Conservation (phyloP, 1,140 invertebrate genomes). For the Spodoptera litura region DNA sequence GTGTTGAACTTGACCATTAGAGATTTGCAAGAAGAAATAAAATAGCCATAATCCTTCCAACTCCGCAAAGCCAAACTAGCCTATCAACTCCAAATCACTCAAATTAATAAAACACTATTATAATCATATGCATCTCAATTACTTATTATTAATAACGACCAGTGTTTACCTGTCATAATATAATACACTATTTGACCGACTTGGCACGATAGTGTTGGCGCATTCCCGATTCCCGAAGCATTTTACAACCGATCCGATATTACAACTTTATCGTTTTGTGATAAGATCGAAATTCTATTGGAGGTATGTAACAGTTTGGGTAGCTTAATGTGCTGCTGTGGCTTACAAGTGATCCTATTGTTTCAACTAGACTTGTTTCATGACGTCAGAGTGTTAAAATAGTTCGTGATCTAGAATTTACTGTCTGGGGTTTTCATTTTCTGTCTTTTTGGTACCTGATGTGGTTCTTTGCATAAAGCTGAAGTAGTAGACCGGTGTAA, state of each 20-base stretch:
- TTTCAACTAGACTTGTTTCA: constrained; percentile 11
- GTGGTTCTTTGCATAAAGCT: too few relatives aligned
- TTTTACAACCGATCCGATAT: constrained; percentile 5
- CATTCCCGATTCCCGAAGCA: constrained; percentile 26
- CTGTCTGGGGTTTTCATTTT: background rate
- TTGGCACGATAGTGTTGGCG: constrained; percentile 33
- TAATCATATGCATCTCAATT: constrained; percentile 21
- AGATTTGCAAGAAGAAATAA: too few relatives aligned
- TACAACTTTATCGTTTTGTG: too few relatives aligned
- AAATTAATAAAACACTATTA: constrained; percentile 12
- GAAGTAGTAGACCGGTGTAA: too few relatives aligned
- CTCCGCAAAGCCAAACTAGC: too few relatives aligned
- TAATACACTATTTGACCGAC: constrained; percentile 22
- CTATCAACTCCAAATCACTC: background rate
- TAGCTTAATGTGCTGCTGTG: too few relatives aligned
- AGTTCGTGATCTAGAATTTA: constrained; percentile 8
- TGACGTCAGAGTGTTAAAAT: constrained; percentile 23
- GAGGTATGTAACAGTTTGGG: too few relatives aligned
- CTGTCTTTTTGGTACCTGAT: background rate
- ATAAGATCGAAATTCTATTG: too few relatives aligned
- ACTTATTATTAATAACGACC: constrained; percentile 38
- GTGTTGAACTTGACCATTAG: too few relatives aligned
- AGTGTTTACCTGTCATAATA: constrained; percentile 32
- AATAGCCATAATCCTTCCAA: too few relatives aligned
- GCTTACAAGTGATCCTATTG: background rate